A percentile compares a stretch with the other conserved stretches of the same genome.
Evolutionary conservation across 2,888 invertebrate species (phyloP).

Genomic region (Allolobophora icterica): DNA sequence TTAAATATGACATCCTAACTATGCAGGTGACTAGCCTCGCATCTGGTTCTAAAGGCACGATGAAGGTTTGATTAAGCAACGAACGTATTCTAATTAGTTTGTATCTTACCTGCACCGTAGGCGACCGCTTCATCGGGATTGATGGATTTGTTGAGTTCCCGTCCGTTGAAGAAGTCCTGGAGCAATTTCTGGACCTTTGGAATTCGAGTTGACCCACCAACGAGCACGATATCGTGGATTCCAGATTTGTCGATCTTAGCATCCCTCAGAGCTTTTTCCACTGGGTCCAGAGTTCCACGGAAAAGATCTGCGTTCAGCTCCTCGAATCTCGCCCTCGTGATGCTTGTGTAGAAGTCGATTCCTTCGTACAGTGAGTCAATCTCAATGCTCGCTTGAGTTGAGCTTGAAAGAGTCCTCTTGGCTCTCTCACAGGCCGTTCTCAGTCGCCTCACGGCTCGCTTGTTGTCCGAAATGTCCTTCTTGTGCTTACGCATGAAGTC

Average conservation of each 20-base stretch:
- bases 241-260: constrained; percentile 82
- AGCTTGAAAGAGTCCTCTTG: constrained; percentile 71
- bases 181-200: constrained; percentile 96
- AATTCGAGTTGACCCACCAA: constrained; percentile 94
- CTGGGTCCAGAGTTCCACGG: constrained; percentile 93
- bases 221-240: constrained; percentile 77
- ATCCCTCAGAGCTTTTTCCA: constrained; percentile 92
- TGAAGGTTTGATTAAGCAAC: background rate
- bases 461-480: constrained; percentile 72
- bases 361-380: constrained; percentile 94
- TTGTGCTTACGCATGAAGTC: constrained; percentile 65
- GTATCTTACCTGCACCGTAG: constrained; percentile 47
- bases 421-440: constrained; percentile 84
- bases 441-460: constrained; percentile 86
- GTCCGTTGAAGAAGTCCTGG: constrained; percentile 71
- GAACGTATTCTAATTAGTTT: background rate
- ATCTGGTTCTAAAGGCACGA: too few species aligned
- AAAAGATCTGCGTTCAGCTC: constrained; percentile 95
- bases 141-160: constrained; percentile 66
- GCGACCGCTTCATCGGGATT: constrained; percentile 64
- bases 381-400: constrained; percentile 75
- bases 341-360: constrained; percentile 92
- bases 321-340: constrained; percentile 94
- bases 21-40: too few species aligned
- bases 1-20: too few species aligned